Evolutionary conservation across 2,113 vertebrate genomes (phyloP), one percentile per base, ranked within the genome.

Genomic region (Paramisgurnus dabryanus): DNA sequence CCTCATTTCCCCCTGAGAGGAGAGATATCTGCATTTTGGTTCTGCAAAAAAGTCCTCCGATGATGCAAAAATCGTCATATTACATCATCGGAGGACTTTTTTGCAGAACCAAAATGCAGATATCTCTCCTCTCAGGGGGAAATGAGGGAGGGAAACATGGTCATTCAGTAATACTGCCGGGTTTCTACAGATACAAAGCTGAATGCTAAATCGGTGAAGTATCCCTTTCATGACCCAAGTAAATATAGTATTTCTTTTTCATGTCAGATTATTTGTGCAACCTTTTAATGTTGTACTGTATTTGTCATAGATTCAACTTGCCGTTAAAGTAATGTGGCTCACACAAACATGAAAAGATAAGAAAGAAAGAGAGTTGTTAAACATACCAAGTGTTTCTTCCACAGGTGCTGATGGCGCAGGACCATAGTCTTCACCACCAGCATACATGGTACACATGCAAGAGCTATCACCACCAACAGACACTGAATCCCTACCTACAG

Each of bases 381-480:
- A 95, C 96, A 93, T 93, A 99, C 98, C 96, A 97, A 89, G 84
- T 96, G 94, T 83, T 91, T 96, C 87, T 94, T 97, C 92, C 94
- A 93, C 60, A 99, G 87, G 85, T 99, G 94, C 80, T 99, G 96
- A 65, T 90, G 95, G 64, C 96, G 96, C 83, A 99, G 96, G 86
- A 99, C 88, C 89, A 98, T 84, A 12, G 98, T 97, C 89, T 99
- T 99, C 86, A 96, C 94, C 50, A 98, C 86, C 87, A 99, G 94
- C 96, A 99, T 99, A 93, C 96, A 98, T 0, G 97, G 98, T 50
- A 99, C 95, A 82, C 97, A 99, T 49, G 97, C 93, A 58, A 99
- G 87, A 0, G 98, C 98, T 34, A 98, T 93, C 78, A 99, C 93
- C 80, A 98, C 96, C 3, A 99, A 92, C 92, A 99, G 94, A 87